Conservation (phyloP, 2,113 vertebrate species). For the Daphoenositta chrysoptera region DNA sequence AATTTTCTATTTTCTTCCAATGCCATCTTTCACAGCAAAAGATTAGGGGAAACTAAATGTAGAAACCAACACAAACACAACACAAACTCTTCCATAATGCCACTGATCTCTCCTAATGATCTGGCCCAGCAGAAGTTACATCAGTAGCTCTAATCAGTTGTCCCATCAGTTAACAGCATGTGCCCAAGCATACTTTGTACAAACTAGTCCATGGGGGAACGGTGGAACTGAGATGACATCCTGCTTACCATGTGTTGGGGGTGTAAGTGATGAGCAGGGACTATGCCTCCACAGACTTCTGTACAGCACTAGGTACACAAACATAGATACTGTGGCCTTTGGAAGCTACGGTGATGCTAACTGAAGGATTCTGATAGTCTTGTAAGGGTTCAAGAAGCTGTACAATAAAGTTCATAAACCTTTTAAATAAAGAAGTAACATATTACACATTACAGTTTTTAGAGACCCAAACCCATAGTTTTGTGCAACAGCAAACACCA, state of each 20-base stretch:
- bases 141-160: rapidly evolving
- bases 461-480: neutral
- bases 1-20: neutral
- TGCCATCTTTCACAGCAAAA: neutral
- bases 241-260: neutral
- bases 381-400: neutral
- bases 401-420: neutral
- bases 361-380: neutral
- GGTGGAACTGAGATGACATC: neutral
- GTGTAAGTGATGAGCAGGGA: neutral
- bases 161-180: neutral
- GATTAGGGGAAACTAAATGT: rapidly evolving
- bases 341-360: neutral
- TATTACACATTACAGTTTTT: neutral
- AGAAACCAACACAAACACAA: neutral
- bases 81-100: neutral
- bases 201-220: neutral
- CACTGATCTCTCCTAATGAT: neutral
- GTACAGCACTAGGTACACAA: neutral
- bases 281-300: neutral
- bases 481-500: neutral
- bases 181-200: neutral
- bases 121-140: neutral
- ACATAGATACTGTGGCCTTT: neutral
- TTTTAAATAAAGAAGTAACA: neutral